Percentiles rank a stretch among this genome's conserved stretches.
phyloP scores from a whole-genome alignment of 2,113 vertebrate species.

The Microcebus lehilahytsara region DNA sequence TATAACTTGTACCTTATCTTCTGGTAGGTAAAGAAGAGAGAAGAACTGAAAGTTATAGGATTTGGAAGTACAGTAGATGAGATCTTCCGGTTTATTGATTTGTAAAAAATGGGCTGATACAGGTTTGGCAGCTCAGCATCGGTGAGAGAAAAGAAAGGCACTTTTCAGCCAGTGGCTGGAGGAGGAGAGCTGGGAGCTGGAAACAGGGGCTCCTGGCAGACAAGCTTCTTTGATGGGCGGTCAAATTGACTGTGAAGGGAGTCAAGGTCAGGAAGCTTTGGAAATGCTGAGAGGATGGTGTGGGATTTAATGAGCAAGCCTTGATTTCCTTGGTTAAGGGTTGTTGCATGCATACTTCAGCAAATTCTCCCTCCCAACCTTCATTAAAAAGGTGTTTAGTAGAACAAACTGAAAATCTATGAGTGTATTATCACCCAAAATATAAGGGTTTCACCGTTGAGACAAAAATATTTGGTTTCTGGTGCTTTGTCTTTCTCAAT shows the following conservation, averaged over 20 bases:
- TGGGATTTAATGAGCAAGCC: slow-evolving; percentile 33
- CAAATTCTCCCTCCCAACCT: slow-evolving; percentile 50
- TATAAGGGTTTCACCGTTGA: slow-evolving; percentile 14
- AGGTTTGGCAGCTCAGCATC: slow-evolving; percentile 68
- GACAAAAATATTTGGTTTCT: not conserved
- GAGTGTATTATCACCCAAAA: slow-evolving; percentile 42
- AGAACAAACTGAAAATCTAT: slow-evolving; percentile 45
- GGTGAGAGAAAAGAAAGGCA: slow-evolving; percentile 72
- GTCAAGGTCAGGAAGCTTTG: slow-evolving; percentile 77
- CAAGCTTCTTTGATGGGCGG: slow-evolving; percentile 68
- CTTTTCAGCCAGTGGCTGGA: slow-evolving; percentile 77
- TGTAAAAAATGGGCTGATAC: slow-evolving; percentile 64
- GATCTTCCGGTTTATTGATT: slow-evolving; percentile 78
- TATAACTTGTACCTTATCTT: slow-evolving; percentile 67
- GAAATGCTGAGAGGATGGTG: slow-evolving; percentile 56
- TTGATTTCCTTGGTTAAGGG: slow-evolving; percentile 56
- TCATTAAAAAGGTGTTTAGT: slow-evolving; percentile 47
- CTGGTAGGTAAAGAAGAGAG: not conserved
- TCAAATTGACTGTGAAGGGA: slow-evolving; percentile 61
- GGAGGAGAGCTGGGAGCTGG: slow-evolving; percentile 68
- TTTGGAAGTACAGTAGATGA: slow-evolving; percentile 55
- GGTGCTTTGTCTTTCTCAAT: not conserved
- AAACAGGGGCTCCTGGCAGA: slow-evolving; percentile 68
- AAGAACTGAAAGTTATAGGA: slow-evolving; percentile 36
- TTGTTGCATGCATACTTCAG: slow-evolving; percentile 58